These are phyloP conservation scores for Shinisaurus crocodilurus DNA, from an alignment of 2,113 vertebrate species.

Conservation along the genomic window DNA sequence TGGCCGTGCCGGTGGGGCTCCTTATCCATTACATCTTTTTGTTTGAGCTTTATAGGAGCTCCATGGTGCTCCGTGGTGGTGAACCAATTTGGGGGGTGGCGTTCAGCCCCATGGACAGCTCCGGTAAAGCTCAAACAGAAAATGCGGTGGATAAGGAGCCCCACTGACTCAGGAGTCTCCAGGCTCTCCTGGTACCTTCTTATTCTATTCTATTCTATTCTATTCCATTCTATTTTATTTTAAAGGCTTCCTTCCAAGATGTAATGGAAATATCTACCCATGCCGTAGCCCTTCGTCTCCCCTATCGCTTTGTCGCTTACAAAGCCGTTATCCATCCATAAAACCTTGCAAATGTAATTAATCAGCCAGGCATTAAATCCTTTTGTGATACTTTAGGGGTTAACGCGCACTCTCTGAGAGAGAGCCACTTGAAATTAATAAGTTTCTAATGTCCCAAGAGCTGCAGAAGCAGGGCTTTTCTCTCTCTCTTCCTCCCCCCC, in stretches of 20 bases:
- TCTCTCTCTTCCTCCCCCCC: neutral
- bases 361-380: slow-evolving; percentile 66
- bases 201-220: too few relatives aligned
- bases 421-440: slow-evolving; percentile 78
- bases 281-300: fast-evolving
- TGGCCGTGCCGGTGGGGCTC: too few relatives aligned
- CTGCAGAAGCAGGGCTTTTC: slow-evolving; percentile 57
- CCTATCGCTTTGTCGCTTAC: slow-evolving; percentile 1
- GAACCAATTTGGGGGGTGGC: too few relatives aligned
- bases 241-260: neutral
- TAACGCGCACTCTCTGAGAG: slow-evolving; percentile 73
- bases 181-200: too few relatives aligned
- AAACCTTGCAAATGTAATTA: slow-evolving; percentile 71
- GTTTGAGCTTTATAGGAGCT: too few relatives aligned
- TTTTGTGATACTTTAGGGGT: slow-evolving; percentile 50
- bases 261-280: neutral
- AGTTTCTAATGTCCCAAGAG: slow-evolving; percentile 78
- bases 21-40: too few relatives aligned
- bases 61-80: too few relatives aligned
- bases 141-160: too few relatives aligned
- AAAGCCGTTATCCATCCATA: slow-evolving; percentile 40
- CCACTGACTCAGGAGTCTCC: too few relatives aligned
- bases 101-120: too few relatives aligned
- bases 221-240: too few relatives aligned
- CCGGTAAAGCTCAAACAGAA: too few relatives aligned